A percentile compares a stretch with the other conserved stretches of the same genome.
Evolutionary conservation across 30 jellyfish, hydroid and myxozoan species (phyloP).

Genomic region (Chironex yamaguchii): DNA sequence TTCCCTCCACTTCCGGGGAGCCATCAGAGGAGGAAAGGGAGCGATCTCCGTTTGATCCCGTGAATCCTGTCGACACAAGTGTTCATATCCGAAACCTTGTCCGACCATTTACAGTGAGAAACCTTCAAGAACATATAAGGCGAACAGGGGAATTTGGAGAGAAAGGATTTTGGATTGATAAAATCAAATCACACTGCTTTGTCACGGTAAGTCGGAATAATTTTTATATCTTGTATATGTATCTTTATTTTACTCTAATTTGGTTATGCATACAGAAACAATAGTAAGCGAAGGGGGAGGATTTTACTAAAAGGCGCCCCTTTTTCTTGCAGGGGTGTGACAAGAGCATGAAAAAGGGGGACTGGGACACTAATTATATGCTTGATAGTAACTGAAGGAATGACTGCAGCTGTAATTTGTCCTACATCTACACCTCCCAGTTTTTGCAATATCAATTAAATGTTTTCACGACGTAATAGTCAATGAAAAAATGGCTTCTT

Average conservation of each 20-base stretch:
- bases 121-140: constrained; percentile 80
- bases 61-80: constrained; percentile 59
- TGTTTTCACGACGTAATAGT: too few relatives aligned
- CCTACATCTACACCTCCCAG: too few relatives aligned
- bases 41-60: constrained; percentile 85
- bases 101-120: constrained; percentile 93
- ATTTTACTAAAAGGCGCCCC: too few relatives aligned
- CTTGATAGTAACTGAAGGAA: too few relatives aligned
- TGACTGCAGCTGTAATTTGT: too few relatives aligned
- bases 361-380: too few relatives aligned
- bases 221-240: too few relatives aligned
- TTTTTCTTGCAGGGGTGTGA: too few relatives aligned
- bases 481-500: too few relatives aligned
- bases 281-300: constrained; percentile 34
- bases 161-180: constrained; percentile 92
- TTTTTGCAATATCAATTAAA: too few relatives aligned
- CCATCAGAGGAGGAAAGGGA: constrained; percentile 75
- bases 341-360: too few relatives aligned
- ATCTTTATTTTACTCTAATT: constrained; percentile 39
- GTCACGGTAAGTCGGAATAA: constrained; percentile 77
- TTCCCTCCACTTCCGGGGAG: constrained; percentile 67
- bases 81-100: constrained; percentile 81
- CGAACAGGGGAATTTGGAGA: constrained; percentile 83
- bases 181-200: constrained; percentile 92
- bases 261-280: constrained; percentile 59